Evolutionary conservation across 2,888 invertebrate species (phyloP).

Genomic region (Lasioglossum oenotherae): DNA sequence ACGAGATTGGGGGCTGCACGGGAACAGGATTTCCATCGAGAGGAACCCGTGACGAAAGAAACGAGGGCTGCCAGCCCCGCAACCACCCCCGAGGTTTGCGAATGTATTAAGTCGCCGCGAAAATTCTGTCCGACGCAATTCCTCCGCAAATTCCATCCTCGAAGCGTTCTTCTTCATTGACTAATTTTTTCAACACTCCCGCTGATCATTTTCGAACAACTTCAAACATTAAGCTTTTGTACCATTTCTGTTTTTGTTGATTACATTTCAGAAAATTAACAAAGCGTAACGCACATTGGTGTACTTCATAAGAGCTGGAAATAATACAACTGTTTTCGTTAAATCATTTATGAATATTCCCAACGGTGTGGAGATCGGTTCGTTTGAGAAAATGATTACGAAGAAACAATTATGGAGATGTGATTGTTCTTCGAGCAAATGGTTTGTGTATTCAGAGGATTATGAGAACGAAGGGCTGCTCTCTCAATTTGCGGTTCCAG

Average conservation of each 20-base stretch:
- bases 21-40: slow-evolving; percentile 28
- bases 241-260: not conserved
- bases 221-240: not conserved
- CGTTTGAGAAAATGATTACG: too few species aligned
- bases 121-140: not conserved
- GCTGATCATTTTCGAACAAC: not conserved
- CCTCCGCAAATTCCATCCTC: not conserved
- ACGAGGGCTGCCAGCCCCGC: not conserved
- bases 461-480: not conserved
- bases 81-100: not conserved
- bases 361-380: not conserved
- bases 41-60: slow-evolving; percentile 24
- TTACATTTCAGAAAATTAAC: not conserved
- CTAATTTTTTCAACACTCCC: not conserved
- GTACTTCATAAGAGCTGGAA: too few species aligned
- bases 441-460: not conserved
- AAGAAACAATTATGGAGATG: not conserved
- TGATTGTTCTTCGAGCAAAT: not conserved
- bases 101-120: slow-evolving; percentile 1
- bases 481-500: not conserved
- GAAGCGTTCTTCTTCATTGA: not conserved
- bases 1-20: not conserved
- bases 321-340: not conserved
- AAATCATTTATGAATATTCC: too few species aligned
- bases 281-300: too few species aligned